Evolutionary conservation across 1,140 invertebrate genomes (phyloP).

Genomic region (Campoletis sonorensis): DNA sequence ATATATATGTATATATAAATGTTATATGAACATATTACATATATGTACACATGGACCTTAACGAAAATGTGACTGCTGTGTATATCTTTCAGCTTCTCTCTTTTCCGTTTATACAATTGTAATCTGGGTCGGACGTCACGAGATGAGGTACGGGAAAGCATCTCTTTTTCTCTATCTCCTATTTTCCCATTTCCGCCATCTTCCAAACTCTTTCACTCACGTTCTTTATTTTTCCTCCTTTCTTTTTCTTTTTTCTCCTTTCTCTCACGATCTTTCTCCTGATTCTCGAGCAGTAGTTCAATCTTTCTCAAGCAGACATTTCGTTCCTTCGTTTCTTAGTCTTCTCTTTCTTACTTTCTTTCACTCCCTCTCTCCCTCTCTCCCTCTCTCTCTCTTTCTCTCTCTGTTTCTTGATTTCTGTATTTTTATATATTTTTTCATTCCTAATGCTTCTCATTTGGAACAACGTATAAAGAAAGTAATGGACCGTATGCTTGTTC

Average conservation of each 20-base stretch:
- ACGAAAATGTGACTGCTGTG: conserved; percentile 19
- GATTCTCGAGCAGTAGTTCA: conserved; percentile 26
- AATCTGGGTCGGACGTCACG: conserved; percentile 35
- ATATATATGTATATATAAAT: too few species aligned
- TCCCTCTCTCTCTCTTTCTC: too few species aligned
- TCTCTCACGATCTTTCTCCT: not conserved
- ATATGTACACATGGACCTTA: not conserved
- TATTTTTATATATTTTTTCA: not conserved
- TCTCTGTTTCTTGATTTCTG: too few species aligned
- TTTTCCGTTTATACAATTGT: not conserved
- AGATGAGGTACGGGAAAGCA: not conserved
- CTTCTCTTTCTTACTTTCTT: not conserved
- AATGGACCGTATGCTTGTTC: not conserved
- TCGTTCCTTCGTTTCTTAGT: not conserved
- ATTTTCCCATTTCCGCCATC: conserved; percentile 10
- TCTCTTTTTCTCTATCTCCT: conserved; percentile 9
- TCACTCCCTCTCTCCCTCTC: too few species aligned
- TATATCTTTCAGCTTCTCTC: not conserved
- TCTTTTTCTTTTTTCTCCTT: too few species aligned
- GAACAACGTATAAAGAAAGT: not conserved
- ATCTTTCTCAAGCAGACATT: conserved; percentile 30
- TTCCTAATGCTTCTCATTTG: not conserved
- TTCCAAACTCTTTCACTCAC: conserved; percentile 21
- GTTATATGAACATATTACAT: too few species aligned
- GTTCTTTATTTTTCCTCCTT: too few species aligned